Base-by-base conservation (phyloP, 2,888 invertebrate genomes). In the Amphipyra berbera region DNA sequence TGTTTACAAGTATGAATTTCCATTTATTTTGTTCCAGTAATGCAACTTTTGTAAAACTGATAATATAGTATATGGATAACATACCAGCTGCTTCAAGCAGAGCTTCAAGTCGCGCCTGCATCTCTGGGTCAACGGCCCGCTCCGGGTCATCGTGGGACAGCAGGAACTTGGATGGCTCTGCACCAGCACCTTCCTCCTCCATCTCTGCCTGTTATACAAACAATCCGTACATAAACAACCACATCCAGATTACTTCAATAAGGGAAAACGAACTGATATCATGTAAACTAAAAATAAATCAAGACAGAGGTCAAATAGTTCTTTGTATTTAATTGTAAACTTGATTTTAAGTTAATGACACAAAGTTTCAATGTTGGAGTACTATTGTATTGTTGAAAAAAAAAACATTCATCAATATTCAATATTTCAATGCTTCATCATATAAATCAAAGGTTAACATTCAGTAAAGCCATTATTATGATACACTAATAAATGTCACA, bases 71-170 rank as follows among this genome's bases (percentile, higher is more conserved):
- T 6, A 45, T 42, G 9, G 21, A 15, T 42, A 53, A 89, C 91
- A 87, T 66, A 95, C 95, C 98, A 88, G 99, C 99, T 86, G 98
- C 99, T 95, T 99, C 98, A 75, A 99, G 96, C 78, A 99, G 96
- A 75, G 98, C 98, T 95, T 98, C 98, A 67, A 99, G 96, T 81
- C 98, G 95, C 54, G 98, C 98, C 92, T 98, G 98, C 82, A 98
- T 98, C 90, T 98, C 98, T 47, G 97, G 97, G 90, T 97, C 97
- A 70, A 97, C 97, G 49, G 96, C 95, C 82, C 96, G 94, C 84
- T 97, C 97, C 48, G 96, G 95, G 87, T 96, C 92, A 84, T 96
- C 93, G 40, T 95, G 95, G 72, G 96, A 92, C 64, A 95, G 89
- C 77, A 95, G 89, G 87, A 94, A 95, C 88, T 95, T 94, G 70